Percentiles rank a stretch among this genome's conserved stretches.
Conservation (phyloP, 2,113 vertebrate genomes). For the Pimephales promelas region DNA sequence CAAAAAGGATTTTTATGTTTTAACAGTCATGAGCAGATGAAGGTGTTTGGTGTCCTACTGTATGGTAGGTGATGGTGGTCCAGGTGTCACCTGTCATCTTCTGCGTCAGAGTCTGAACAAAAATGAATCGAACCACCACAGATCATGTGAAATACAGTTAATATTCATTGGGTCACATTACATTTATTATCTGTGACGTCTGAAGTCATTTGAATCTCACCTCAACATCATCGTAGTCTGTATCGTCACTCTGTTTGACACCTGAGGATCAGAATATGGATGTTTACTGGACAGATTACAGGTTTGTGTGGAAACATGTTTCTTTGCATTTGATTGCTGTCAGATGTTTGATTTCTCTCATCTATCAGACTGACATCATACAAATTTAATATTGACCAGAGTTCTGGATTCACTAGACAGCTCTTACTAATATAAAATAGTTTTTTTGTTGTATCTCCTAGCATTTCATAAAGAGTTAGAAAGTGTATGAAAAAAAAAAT, state of each 20-base stretch:
- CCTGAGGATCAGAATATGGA: neutral
- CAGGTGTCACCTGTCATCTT: neutral
- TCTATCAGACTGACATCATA: neutral
- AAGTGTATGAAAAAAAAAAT: too few relatives aligned
- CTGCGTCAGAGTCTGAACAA: neutral
- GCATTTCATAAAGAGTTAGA: too few relatives aligned
- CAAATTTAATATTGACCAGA: neutral
- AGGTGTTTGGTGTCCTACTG: conserved; percentile 1
- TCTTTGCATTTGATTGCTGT: neutral
- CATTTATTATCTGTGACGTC: neutral
- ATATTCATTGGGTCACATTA: neutral
- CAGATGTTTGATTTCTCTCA: neutral
- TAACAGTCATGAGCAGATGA: neutral
- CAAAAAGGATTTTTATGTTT: neutral
- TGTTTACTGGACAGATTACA: neutral
- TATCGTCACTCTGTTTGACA: neutral
- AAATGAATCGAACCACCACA: neutral
- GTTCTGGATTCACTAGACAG: neutral
- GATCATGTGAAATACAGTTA: neutral
- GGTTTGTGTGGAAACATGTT: neutral
- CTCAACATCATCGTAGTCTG: conserved; percentile 16
- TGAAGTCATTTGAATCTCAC: neutral
- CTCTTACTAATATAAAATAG: neutral
- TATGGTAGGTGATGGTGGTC: neutral
- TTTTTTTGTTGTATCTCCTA: too few relatives aligned